Conservation (phyloP, 2,113 vertebrate genomes). For the Stictonetta naevosa region DNA sequence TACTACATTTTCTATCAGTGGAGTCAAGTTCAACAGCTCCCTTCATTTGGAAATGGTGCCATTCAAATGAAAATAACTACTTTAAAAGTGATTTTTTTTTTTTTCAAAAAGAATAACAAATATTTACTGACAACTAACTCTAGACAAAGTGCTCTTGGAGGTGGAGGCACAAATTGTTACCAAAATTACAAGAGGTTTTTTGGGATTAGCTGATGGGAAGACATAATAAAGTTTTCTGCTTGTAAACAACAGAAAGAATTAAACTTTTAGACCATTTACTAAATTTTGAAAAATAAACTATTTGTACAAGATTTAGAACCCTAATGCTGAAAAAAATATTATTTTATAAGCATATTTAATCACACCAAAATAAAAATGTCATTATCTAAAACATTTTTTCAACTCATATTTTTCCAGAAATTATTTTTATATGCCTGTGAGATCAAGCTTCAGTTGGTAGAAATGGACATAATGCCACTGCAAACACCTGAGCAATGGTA, state of each 20-base stretch:
- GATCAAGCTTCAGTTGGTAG: background rate
- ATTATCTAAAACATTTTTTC: background rate
- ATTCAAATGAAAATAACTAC: background rate
- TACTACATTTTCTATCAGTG: background rate
- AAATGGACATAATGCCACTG: background rate
- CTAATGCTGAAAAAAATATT: background rate
- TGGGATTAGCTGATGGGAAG: background rate
- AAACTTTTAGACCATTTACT: background rate
- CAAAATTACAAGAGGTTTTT: background rate
- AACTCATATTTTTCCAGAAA: background rate
- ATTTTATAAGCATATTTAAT: background rate
- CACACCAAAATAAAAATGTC: background rate
- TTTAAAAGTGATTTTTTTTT: fast-evolving
- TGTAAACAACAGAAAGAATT: background rate
- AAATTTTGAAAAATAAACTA: background rate
- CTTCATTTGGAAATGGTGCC: background rate
- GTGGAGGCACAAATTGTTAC: background rate
- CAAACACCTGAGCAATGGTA: background rate
- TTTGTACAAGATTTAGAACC: background rate
- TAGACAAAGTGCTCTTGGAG: background rate
- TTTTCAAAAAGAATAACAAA: background rate
- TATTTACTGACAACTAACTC: background rate
- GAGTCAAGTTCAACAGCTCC: background rate
- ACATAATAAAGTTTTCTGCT: background rate
- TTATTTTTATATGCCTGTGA: background rate